A percentile compares a stretch with the other conserved stretches of the same genome.
These are phyloP conservation scores for Lithophane socia DNA, from an alignment of 2,888 invertebrate species.

Conservation along the genomic window DNA sequence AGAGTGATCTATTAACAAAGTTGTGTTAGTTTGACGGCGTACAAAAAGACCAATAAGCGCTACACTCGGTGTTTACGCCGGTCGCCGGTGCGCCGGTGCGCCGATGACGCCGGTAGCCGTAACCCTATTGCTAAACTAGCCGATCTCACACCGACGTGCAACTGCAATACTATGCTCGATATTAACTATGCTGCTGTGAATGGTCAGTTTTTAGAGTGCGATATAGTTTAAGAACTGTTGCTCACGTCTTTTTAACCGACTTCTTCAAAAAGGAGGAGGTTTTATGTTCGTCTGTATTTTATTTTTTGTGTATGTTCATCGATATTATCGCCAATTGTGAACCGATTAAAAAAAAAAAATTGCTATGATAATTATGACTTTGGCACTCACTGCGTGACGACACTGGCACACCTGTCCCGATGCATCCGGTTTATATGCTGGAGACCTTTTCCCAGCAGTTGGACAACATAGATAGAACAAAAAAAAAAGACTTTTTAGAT, in stretches of 20 bases:
- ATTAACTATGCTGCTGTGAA: not conserved
- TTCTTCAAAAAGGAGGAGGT: too few species aligned
- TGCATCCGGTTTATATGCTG: not conserved
- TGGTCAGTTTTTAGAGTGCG: not conserved
- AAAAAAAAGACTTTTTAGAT: not conserved
- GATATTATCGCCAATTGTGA: too few species aligned
- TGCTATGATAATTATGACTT: too few species aligned
- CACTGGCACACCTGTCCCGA: too few species aligned
- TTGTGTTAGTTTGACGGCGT: slow-evolving; percentile 34
- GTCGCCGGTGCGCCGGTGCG: slow-evolving; percentile 1
- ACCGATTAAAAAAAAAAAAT: too few species aligned
- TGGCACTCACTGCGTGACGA: too few species aligned
- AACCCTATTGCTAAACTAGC: slow-evolving; percentile 49
- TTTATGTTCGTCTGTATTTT: too few species aligned
- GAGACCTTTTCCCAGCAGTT: not conserved
- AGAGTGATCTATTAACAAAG: slow-evolving; percentile 48
- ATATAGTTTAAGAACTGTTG: not conserved
- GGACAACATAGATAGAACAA: not conserved
- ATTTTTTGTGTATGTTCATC: too few species aligned
- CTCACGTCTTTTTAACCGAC: not conserved
- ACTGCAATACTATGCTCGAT: slow-evolving; percentile 1
- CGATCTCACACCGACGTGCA: slow-evolving; percentile 57
- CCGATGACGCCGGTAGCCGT: slow-evolving; percentile 27
- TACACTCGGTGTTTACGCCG: slow-evolving; percentile 41
- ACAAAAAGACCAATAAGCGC: slow-evolving; percentile 51